These are phyloP conservation scores for Diadema setosum DNA, from an alignment of 35 echinoderm and acorn worm species.

Conservation along the genomic window DNA sequence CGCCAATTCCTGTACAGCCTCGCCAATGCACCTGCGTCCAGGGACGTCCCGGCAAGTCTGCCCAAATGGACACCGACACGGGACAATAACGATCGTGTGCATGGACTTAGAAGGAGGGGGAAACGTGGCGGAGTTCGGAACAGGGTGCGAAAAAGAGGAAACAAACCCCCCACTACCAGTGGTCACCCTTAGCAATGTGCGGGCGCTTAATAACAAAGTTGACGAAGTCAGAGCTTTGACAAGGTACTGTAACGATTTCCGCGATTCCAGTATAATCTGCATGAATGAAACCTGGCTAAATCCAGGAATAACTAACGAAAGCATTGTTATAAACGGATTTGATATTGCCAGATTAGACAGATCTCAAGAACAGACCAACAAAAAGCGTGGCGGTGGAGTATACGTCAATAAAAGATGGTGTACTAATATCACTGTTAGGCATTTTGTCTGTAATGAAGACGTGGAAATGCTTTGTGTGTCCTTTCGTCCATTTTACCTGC, in stretches of 20 bases:
- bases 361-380: neutral
- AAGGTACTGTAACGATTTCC: neutral
- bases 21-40: neutral
- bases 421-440: neutral
- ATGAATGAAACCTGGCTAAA: neutral
- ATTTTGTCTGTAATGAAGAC: neutral
- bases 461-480: neutral
- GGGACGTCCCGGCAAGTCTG: neutral
- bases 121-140: neutral
- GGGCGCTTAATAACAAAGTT: neutral
- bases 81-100: neutral
- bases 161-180: neutral
- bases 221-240: neutral
- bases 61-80: neutral
- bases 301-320: neutral
- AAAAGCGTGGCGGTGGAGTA: neutral
- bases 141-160: neutral
- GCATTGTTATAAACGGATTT: neutral
- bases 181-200: neutral
- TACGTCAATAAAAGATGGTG: conserved; percentile 3
- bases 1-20: neutral
- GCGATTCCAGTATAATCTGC: neutral
- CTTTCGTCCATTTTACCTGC: conserved; percentile 5
- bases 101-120: neutral
- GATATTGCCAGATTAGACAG: neutral